Conservation (phyloP, 2,888 invertebrate species). For the Meteorus colon region DNA sequence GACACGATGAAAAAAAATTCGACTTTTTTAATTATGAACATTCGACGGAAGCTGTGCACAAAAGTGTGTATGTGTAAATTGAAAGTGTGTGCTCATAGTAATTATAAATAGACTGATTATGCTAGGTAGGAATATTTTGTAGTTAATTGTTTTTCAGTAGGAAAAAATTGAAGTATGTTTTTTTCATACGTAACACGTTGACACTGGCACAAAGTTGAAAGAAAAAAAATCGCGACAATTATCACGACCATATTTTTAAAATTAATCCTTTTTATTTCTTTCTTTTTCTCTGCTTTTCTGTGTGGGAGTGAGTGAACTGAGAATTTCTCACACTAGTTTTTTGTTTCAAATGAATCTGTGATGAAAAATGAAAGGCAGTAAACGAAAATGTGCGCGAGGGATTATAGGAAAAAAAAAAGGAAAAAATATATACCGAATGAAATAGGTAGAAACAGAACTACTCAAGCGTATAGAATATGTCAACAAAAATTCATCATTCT, state of each 20-base stretch:
- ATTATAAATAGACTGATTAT: neutral
- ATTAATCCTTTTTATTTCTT: neutral
- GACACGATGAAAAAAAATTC: neutral
- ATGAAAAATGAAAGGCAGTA: neutral
- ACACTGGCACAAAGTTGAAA: neutral
- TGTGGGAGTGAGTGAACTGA: too few relatives aligned
- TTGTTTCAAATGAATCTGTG: too few relatives aligned
- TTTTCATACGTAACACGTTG: too few relatives aligned
- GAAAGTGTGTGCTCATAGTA: neutral
- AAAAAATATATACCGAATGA: neutral
- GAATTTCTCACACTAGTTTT: too few relatives aligned
- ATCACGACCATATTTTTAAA: neutral
- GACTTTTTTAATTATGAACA: neutral
- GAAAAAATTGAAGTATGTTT: neutral
- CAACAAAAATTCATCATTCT: neutral
- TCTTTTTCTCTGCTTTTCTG: neutral
- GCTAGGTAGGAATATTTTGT: neutral
- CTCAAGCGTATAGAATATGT: neutral
- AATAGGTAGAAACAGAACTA: neutral
- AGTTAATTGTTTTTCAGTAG: neutral
- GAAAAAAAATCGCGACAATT: neutral
- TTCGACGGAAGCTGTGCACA: neutral
- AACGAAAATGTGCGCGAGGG: neutral
- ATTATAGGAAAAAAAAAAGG: neutral
- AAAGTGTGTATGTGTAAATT: too few relatives aligned